Evolutionary conservation across 2,888 invertebrate genomes (phyloP), one percentile per base, ranked within the genome.

Genomic region (Clitarchus hookeri): DNA sequence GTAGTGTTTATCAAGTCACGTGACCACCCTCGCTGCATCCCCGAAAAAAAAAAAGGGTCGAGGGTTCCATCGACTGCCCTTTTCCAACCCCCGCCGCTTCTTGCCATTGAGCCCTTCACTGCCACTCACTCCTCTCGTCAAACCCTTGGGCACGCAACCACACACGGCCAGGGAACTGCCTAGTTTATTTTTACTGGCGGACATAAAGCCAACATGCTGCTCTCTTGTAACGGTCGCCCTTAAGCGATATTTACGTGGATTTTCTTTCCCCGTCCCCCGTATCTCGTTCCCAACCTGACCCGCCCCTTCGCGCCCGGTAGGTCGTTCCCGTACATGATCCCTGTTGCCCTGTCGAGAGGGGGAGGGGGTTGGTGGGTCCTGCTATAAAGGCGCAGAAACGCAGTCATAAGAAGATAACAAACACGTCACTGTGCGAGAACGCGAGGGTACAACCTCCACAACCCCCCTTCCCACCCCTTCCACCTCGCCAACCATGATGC

Each of bases 181-280:
- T 65, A 65, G 65, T 65, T 65, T 65, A 65, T 65, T 65, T 65
- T 65, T 65, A 65, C 65, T 65, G 65, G 19, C 23, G 53, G 65
- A n/a, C 65, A 65, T 65, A 65, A 65, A 65, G 65, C 65, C 65
- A 65, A n/a, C 65, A 65, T 65, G 65, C 65, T 65, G 65, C 65
- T 65, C 65, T 65, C 65, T 65, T n/a, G n/a, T 65, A 65, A 65
- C 65, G 65, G n/a, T 16, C 48, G 48, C 16, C 48, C 65, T 65
- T n/a, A 65, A n/a, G 65, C 65, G 65, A 65, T 65, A 65, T 65
- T 65, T 65, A 65, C 65, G 65, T 65, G 65, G 65, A 65, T 65
- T 23, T 23, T 23, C 65, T 53, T 8, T 23, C 65, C n/a, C 48
- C 3, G 12, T 48, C 48, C 48, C 48, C 48, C 48, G 6, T 12